These are phyloP conservation scores for Notechis scutatus DNA, from an alignment of 2,113 vertebrate genomes.

Conservation along the genomic window DNA sequence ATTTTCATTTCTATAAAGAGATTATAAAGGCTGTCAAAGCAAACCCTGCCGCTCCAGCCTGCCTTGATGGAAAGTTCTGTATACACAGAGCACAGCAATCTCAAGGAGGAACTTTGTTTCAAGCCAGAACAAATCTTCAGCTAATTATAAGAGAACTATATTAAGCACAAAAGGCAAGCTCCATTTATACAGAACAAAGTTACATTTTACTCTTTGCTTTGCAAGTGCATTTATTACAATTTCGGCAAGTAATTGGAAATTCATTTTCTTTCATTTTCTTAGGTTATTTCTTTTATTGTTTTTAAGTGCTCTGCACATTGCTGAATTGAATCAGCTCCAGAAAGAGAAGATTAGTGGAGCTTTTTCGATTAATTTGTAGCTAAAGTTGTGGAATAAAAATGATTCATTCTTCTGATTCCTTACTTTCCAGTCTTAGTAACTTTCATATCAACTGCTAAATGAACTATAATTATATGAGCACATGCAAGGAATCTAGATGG, in stretches of 20 bases:
- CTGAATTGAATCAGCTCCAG: constrained; percentile 59
- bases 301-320: constrained; percentile 69
- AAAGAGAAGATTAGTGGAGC: constrained; percentile 63
- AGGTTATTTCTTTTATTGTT: constrained; percentile 80
- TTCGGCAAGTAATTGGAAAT: constrained; percentile 78
- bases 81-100: constrained; percentile 79
- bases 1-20: constrained; percentile 78
- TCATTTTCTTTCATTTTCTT: constrained; percentile 76
- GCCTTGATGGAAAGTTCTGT: constrained; percentile 79
- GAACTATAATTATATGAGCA: constrained; percentile 59
- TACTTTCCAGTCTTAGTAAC: constrained; percentile 70
- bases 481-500: neutral
- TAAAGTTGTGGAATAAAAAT: constrained; percentile 72
- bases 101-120: constrained; percentile 83
- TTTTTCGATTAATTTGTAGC: constrained; percentile 72
- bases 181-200: constrained; percentile 79
- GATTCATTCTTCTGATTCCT: constrained; percentile 68
- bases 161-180: constrained; percentile 84
- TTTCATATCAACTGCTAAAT: constrained; percentile 37
- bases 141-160: constrained; percentile 85
- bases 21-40: constrained; percentile 81
- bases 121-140: constrained; percentile 82
- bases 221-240: constrained; percentile 71
- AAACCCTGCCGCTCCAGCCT: constrained; percentile 72
- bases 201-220: constrained; percentile 78